Base-by-base conservation (phyloP, 2,797 vertebrate genomes). In the Gymnoscopelus microlampas region DNA sequence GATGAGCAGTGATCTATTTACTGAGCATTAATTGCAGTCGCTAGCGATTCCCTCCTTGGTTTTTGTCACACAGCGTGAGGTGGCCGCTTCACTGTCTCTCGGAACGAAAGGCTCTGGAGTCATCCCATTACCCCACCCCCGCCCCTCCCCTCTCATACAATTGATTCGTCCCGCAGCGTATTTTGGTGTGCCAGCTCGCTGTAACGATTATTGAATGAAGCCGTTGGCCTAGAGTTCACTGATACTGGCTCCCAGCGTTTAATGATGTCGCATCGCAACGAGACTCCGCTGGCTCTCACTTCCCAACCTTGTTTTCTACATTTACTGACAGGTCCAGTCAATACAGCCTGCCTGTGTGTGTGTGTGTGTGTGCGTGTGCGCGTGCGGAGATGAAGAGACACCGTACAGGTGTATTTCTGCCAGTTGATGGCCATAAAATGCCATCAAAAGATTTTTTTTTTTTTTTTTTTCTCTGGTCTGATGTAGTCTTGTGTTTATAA, bases 21-120 rank as follows among this genome's bases (percentile, higher is more conserved):
- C 66, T 0, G 14, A 71, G 70, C 14, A 62, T 66, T 79, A 39
- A 91, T 93, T 92, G 89, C 85, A 76, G 80, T 84, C 24, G 44
- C 24, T 55, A 24, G 26, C 32, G 19, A 66, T 68, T 74, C 63
- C 73, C 47, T 68, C 5, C 8, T 14, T 60, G 35, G 50, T 64
- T 5, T 66, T 71, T 74, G 68, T 64, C 12, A 26, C 48, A 60
- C 29, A 35, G 14, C 39, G 19, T 60, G 58, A 35, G 47, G 32
- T 39, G 50, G 35, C 61, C 23, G 26, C 24, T 29, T 64, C 5
- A 0, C 55, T 54, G 12, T 29, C 54, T 78, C 51, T n/a, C 55
- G 15, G 68, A 63, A 73, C 70, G 26, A 60, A 70, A 78, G 12
- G 55, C 35, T 35, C 19, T 72, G 48, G 61, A 76, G 70, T 71